Conservation (phyloP, 2,113 vertebrate species). For the Daboia siamensis region DNA sequence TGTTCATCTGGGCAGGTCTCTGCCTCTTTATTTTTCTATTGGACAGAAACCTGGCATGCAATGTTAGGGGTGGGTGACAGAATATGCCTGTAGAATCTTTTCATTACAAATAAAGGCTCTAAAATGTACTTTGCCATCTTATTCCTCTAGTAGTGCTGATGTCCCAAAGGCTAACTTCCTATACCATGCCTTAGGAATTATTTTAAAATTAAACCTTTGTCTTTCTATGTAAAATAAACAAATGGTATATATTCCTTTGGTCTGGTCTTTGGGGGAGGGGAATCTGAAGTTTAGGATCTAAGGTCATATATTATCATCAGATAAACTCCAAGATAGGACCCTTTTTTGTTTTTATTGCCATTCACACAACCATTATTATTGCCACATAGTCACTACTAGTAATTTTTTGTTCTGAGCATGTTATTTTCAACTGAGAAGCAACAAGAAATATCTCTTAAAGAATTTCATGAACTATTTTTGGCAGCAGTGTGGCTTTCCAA, state of each 20-base stretch:
- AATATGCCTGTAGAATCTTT: background rate
- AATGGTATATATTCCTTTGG: background rate
- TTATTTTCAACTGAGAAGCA: background rate
- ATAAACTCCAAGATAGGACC: background rate
- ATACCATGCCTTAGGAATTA: background rate
- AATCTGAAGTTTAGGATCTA: background rate
- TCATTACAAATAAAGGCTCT: constrained; percentile 24
- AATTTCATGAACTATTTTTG: background rate
- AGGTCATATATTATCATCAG: too few relatives aligned
- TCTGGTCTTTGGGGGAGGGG: background rate
- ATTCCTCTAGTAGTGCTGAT: background rate
- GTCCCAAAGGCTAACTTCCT: background rate
- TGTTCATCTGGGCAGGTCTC: background rate
- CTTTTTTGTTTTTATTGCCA: background rate
- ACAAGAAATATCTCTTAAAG: background rate
- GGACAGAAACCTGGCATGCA: background rate
- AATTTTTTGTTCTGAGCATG: background rate
- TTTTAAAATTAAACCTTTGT: background rate
- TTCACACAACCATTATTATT: background rate
- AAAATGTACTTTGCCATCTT: background rate
- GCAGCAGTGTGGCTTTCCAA: background rate
- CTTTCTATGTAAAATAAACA: background rate
- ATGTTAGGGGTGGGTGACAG: background rate
- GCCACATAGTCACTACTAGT: too few relatives aligned
- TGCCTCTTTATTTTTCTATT: constrained; percentile 35